These are phyloP conservation scores for Rhagonycha lutea DNA, from an alignment of 2,888 invertebrate genomes.

Conservation along the genomic window DNA sequence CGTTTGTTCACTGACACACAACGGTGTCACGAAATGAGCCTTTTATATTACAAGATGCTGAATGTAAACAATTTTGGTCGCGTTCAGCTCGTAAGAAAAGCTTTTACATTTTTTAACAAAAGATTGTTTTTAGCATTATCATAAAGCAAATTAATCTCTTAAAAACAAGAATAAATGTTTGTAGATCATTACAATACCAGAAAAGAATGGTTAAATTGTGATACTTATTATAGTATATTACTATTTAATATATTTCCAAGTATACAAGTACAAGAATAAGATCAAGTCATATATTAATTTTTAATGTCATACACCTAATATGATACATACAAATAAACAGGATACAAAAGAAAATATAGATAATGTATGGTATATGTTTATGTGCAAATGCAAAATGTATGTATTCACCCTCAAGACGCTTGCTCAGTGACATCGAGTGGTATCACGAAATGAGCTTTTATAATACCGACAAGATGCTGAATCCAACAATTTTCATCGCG, in stretches of 20 bases:
- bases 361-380: not conserved
- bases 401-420: constrained; percentile 19
- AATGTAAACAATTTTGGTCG: constrained; percentile 24
- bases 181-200: not conserved
- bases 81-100: not conserved
- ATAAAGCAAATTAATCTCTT: not conserved
- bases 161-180: not conserved
- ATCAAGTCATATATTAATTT: too few species aligned
- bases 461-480: constrained; percentile 13
- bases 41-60: constrained; percentile 23
- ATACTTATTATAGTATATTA: too few species aligned
- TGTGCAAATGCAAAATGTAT: constrained; percentile 20
- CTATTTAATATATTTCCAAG: too few species aligned
- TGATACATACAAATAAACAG: not conserved
- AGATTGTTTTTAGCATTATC: not conserved
- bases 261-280: too few species aligned
- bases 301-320: too few species aligned
- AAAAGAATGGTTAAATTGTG: not conserved
- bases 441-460: constrained; percentile 25
- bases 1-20: constrained; percentile 23
- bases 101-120: not conserved
- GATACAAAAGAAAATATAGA: not conserved
- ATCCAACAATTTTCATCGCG: constrained; percentile 17
- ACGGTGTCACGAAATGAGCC: constrained; percentile 26
- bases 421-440: constrained; percentile 19